Percentiles rank a stretch among this genome's conserved stretches.
These are phyloP conservation scores for Syrrhaptes paradoxus DNA, from an alignment of 2,113 vertebrate genomes.

Conservation along the genomic window DNA sequence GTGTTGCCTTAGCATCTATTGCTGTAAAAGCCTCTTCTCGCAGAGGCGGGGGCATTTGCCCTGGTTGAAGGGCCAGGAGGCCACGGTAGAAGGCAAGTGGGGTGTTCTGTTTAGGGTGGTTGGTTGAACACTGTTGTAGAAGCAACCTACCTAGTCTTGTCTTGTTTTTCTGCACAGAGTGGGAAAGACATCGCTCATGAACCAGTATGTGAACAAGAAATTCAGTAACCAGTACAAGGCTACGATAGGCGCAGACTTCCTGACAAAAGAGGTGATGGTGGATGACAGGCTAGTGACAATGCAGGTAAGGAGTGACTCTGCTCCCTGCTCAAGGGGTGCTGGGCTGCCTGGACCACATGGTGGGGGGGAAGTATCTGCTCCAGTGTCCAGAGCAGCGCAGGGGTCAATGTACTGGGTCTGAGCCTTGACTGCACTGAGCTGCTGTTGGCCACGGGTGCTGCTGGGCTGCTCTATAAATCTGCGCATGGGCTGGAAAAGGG, in stretches of 20 bases:
- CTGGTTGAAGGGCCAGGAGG: neutral
- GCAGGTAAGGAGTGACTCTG: constrained; percentile 83
- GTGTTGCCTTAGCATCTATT: neutral
- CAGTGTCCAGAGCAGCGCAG: neutral
- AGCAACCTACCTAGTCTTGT: neutral
- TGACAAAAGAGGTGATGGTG: constrained; percentile 99
- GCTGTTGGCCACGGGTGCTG: neutral
- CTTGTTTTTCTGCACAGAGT: constrained; percentile 78
- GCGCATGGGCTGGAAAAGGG: neutral
- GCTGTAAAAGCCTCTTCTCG: neutral
- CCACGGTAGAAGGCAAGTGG: neutral
- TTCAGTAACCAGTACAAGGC: constrained; percentile 99
- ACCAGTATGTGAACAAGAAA: constrained; percentile 99
- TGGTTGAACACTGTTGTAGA: neutral
- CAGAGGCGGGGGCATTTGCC: neutral
- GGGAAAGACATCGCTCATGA: constrained; percentile 98
- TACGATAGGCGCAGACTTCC: constrained; percentile 98
- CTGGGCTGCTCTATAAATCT: neutral
- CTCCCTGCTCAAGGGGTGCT: neutral
- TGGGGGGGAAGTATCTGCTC: neutral
- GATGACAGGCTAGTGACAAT: constrained; percentile 98
- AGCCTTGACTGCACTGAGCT: neutral
- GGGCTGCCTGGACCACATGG: neutral
- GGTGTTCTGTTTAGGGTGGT: neutral
- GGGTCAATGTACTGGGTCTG: neutral